Percentiles rank a stretch among this genome's conserved stretches.
Conservation (phyloP, 2,797 vertebrate species). For the Clarias laeviceps region DNA sequence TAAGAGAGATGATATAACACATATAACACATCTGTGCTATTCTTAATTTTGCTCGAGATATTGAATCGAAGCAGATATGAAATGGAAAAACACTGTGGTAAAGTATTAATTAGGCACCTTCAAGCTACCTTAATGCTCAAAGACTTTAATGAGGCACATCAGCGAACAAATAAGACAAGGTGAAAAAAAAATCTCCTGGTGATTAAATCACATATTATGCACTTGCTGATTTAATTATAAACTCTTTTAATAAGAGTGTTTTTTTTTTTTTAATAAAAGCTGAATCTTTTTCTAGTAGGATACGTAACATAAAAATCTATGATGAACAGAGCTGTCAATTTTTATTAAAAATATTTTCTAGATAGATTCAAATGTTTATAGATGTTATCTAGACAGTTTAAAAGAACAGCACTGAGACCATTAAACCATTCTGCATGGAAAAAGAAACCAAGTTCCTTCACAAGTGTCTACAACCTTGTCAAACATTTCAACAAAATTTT, state of each 20-base stretch:
- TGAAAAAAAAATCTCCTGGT: constrained; percentile 25
- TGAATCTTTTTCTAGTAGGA: too few relatives aligned
- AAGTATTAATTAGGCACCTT: constrained; percentile 56
- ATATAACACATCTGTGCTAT: neutral
- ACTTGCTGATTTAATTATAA: neutral
- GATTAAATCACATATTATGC: neutral
- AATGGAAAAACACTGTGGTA: constrained; percentile 16
- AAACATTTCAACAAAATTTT: neutral
- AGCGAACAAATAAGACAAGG: constrained; percentile 49
- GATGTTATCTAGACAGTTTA: neutral
- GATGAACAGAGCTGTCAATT: neutral
- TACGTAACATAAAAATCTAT: neutral
- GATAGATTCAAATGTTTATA: neutral
- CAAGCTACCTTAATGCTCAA: constrained; percentile 50
- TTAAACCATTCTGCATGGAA: neutral
- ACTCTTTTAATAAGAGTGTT: neutral
- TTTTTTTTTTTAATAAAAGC: neutral
- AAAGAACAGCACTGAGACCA: neutral
- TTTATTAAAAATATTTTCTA: neutral
- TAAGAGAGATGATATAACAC: neutral
- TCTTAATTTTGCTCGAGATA: neutral
- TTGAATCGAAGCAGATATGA: neutral
- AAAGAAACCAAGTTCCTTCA: neutral
- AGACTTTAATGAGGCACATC: constrained; percentile 48
- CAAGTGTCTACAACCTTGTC: neutral